Base-by-base conservation (phyloP, 2,797 vertebrate genomes). In the Parotocinclus haroldoi region DNA sequence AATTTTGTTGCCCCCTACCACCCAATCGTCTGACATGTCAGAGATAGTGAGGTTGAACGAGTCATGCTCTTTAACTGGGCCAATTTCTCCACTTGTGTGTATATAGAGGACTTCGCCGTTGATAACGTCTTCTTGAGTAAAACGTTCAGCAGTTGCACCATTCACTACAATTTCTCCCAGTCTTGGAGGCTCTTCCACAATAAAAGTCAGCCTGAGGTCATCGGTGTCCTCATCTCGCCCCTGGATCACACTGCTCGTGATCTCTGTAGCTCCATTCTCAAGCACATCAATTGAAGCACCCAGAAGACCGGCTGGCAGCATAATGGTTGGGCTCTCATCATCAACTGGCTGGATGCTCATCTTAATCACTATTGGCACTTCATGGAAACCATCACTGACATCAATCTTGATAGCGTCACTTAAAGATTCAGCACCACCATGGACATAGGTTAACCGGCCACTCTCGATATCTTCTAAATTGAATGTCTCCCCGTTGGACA, bases 31-130 rank as follows among this genome's bases (percentile, higher is more conserved):
- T 4, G 90, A 92, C 85, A 92, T 82, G 45, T 93, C 90, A 18
- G 90, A 92, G 52, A 94, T 77, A 27, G 90, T 89, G 56, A 96
- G 86, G 77, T 89, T 94, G 76, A 98, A 95, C 14, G 87, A 89
- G 78, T 95, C 92, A 0, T 89, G 78, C 38, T 82, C 75, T 75
- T 83, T 93, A 51, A 90, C 69, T 0, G 89, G 86, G 7, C 93
- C 94, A 19, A 93, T 89, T 84, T 96, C 94, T 60, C 93, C 91
- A 0, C 89, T 89, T 10, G 86, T 93, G 75, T 95, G 94, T 72
- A 83, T 83, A 3, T 92, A 95, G 49, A 88, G 81, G 14, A 95
- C 92, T 11, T 73, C 79, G 4, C 92, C 90, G 3, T 85, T 92
- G 58, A 92, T 90, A 58, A 98, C 89, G 65, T 95, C 91, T 68